phyloP scores from a whole-genome alignment of 2,113 vertebrate genomes.

The Phyllostomus discolor region DNA sequence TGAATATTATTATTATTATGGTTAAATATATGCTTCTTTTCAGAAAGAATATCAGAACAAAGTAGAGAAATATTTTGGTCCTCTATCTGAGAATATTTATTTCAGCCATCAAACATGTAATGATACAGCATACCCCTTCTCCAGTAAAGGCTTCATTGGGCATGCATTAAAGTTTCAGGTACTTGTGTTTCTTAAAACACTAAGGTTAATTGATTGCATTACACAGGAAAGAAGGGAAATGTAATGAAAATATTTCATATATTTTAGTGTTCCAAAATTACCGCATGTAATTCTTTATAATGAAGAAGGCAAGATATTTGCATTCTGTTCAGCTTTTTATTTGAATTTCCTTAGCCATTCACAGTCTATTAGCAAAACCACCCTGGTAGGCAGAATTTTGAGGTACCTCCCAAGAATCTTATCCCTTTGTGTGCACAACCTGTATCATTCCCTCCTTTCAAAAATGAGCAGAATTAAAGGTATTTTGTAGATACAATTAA shows the following conservation, averaged over 20 bases:
- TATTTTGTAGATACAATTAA: background rate
- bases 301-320: background rate
- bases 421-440: fast-evolving
- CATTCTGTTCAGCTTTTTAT: background rate
- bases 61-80: background rate
- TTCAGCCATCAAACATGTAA: background rate
- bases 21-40: background rate
- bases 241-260: background rate
- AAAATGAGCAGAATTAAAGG: background rate
- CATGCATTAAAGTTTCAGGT: background rate
- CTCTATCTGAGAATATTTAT: background rate
- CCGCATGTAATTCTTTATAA: background rate
- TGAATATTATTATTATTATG: background rate
- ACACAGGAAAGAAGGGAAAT: background rate
- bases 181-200: background rate
- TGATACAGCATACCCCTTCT: background rate
- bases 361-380: background rate
- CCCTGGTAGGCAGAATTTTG: background rate
- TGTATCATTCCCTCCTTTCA: background rate
- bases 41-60: too few species aligned
- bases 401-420: background rate
- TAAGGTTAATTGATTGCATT: background rate
- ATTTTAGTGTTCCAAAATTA: background rate
- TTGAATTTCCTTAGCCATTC: background rate
- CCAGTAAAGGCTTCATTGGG: background rate